Percentiles rank a stretch among this genome's conserved stretches.
These are phyloP conservation scores for Hypsibius dujardini DNA, from an alignment of 1,140 invertebrate genomes.

Conservation along the genomic window DNA sequence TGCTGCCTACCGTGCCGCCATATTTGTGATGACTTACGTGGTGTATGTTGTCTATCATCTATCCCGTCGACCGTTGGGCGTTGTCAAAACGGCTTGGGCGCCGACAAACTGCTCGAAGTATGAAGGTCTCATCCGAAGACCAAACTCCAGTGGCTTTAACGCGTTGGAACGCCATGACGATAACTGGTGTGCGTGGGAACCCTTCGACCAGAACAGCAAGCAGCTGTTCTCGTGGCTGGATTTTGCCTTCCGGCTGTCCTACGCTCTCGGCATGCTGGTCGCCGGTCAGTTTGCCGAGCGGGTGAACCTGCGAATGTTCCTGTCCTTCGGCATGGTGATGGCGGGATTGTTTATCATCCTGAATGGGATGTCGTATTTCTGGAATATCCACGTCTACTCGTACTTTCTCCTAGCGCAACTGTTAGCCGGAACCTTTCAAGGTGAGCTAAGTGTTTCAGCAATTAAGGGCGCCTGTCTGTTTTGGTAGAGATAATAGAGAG, in stretches of 20 bases:
- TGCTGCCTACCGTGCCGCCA: constrained; percentile 41
- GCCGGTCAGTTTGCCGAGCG: constrained; percentile 1
- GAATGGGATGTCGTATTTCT: constrained; percentile 10
- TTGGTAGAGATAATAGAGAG: too few species aligned
- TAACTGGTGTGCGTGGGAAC: constrained; percentile 68
- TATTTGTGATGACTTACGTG: constrained; percentile 65
- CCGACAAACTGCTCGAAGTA: too few species aligned
- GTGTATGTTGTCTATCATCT: constrained; percentile 76
- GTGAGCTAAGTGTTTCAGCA: too few species aligned
- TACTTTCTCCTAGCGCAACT: background rate
- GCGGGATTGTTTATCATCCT: background rate
- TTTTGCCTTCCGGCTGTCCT: background rate
- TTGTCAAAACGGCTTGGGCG: constrained; percentile 48
- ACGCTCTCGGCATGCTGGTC: background rate
- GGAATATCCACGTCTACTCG: constrained; percentile 5
- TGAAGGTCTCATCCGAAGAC: constrained; percentile 53
- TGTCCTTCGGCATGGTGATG: background rate
- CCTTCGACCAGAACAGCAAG: constrained; percentile 42
- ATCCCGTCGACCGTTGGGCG: constrained; percentile 61
- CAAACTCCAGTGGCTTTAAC: constrained; percentile 38
- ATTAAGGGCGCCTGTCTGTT: too few species aligned
- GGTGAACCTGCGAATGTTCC: background rate
- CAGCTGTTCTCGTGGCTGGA: background rate
- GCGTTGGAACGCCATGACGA: constrained; percentile 33
- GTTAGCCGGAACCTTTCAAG: constrained; percentile 28